These are phyloP conservation scores for Picus viridis DNA, from an alignment of 2,797 vertebrate genomes.

Conservation along the genomic window DNA sequence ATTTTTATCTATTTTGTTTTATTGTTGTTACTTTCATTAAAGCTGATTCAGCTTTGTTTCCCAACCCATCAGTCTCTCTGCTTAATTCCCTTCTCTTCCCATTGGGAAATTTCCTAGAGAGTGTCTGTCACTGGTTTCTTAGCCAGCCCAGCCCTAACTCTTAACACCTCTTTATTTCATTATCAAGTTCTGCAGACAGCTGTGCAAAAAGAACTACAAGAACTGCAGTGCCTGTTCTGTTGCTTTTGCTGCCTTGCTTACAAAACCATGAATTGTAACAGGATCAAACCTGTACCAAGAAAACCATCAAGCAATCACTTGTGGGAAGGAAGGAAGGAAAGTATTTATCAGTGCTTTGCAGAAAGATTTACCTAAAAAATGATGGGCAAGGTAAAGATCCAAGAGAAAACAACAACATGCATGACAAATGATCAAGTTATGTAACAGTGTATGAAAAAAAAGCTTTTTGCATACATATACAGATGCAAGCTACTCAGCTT, in stretches of 20 bases:
- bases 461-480: neutral
- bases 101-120: too few species aligned
- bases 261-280: neutral
- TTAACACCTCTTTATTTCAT: neutral
- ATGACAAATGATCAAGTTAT: neutral
- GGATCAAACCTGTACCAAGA: neutral
- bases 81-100: too few species aligned
- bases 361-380: neutral
- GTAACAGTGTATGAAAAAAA: neutral
- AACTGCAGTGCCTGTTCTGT: neutral
- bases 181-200: neutral
- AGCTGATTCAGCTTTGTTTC: too few species aligned
- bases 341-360: neutral
- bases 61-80: too few species aligned
- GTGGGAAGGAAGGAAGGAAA: neutral
- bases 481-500: neutral
- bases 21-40: too few species aligned
- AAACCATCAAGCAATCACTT: neutral
- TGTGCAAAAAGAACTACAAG: neutral
- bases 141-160: too few species aligned
- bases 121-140: too few species aligned
- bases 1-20: too few species aligned
- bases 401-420: neutral
- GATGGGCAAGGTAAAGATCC: neutral
- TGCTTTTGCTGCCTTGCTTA: neutral